phyloP scores from a whole-genome alignment of 2,888 invertebrate genomes.

The Rhyacophila evoluta region DNA sequence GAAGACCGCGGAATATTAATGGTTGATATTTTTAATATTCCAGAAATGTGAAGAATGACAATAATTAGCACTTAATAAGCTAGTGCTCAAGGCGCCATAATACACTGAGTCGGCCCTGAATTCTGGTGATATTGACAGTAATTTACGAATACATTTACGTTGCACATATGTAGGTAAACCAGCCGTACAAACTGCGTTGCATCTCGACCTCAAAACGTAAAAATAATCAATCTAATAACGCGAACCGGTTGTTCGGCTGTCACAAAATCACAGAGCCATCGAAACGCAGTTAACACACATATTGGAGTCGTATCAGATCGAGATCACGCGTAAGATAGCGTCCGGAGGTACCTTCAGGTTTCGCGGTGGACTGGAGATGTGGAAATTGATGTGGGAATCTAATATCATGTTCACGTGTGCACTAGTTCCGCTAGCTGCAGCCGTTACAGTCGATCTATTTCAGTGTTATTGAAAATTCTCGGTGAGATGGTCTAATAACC shows the following conservation, averaged over 20 bases:
- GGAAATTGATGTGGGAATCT: slow-evolving; percentile 11
- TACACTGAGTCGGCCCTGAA: no score
- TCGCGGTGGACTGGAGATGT: background rate
- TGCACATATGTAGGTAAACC: background rate
- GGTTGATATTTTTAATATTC: no score
- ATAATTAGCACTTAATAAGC: no score
- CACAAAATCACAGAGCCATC: slow-evolving; percentile 9
- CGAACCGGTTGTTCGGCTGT: background rate
- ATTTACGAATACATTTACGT: background rate
- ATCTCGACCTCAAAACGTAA: background rate
- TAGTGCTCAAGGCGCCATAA: no score
- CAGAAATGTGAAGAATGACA: no score
- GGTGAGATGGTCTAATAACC: no score
- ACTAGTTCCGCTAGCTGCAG: background rate
- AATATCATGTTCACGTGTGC: background rate
- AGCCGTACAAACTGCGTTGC: background rate
- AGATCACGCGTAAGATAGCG: slow-evolving; percentile 4
- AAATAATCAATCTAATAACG: slow-evolving; percentile 5
- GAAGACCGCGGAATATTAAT: no score
- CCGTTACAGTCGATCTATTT: no score
- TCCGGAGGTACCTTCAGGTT: background rate
- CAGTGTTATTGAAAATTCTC: no score
- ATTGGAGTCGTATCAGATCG: slow-evolving; percentile 4
- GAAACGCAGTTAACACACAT: slow-evolving; percentile 2
- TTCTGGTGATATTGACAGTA: background rate